Base-by-base conservation (phyloP, 2,888 invertebrate genomes). In the Creontiades dilutus region DNA sequence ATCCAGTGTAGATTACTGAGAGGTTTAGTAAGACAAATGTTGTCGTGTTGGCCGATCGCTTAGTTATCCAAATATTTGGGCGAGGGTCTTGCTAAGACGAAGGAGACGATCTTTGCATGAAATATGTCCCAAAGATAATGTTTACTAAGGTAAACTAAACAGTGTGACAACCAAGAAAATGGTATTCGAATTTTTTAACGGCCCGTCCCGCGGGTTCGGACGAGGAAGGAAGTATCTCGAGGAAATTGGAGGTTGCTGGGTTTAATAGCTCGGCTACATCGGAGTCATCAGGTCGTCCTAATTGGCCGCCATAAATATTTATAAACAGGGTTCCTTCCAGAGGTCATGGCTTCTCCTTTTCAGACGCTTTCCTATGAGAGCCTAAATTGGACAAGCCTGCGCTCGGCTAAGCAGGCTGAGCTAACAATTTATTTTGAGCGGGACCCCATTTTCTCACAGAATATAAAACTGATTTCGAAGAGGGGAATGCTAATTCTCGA, bases 281-380 rank as follows among this genome's bases (percentile, higher is more conserved):
- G 85, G 19, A 85, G 85, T 85, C 85, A 85, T 85, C 85, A 85
- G 85, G 37, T 55, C 85, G 61, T 61, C 85, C 85, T 85, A 85
- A 85, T 85, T 85, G 85, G 85, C 85, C 37, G n/a, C 61, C 85
- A 85, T 85, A 85, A 85, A 85, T 85, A 85, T 85, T 85, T 85
- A 85, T 85, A 27, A 48, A 55, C 28, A 16, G 28, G 57, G 85
- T 85, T 85, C 61, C 46, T 57, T 85, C 85, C 61, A 85, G 85
- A 85, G 85, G 85, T 85, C 85, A 85, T 82, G 82, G 48, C 48
- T 52, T 82, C 82, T 68, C 68, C 68, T 68, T 23, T 27, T 12
- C 78, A 19, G 46, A 78, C 37, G 47, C 46, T 78, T 78, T 78
- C 78, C 78, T 78, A 47, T 78, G 78, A 78, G 78, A 78, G 78